Evolutionary conservation across 2,113 vertebrate species (phyloP), one percentile per base, ranked within the genome.

Genomic region (Corvus moneduloides): DNA sequence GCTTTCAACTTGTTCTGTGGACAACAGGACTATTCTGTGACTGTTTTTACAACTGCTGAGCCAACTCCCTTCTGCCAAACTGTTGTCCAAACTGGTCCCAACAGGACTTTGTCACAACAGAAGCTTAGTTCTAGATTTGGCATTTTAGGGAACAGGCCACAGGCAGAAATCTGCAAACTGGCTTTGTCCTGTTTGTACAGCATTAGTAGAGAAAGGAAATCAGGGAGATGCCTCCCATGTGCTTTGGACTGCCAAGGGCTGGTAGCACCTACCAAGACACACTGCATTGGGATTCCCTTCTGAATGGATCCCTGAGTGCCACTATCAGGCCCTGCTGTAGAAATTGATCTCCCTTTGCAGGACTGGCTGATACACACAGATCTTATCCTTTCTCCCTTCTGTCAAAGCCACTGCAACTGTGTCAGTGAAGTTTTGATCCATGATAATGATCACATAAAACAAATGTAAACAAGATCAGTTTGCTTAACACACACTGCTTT

Each of bases 1-100:
- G 72, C 69, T 74, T 96, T 91, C 58, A 77, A 23, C 73, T 78
- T 91, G 30, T 92, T 82, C 93, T 97, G 87, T 48, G 62, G 43
- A 78, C 24, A 94, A 94, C 43, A 89, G 63, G 37, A 89, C 30
- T 22, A 35, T 51, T 75, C 48, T 78, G 33, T 88, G 54, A 89
- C 59, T 58, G 26, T 59, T 68, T 76, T 41, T 49, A 66, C 28
- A 73, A 49, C 44, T 62, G 48, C 46, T 82, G 41, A 90, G 56
- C 39, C 8, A 5, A 7, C 32, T 87, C 68, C 22, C 10, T 82
- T 89, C 48, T 84, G 37, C 56, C 23, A 49, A 49, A 49, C 49
- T 49, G 23, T 59, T 59, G 58, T 37, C n/a, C 48, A 69, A 48
- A 51, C 44, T 84, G 30, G 28, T 39, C 56, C 55, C 43, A 23